phyloP scores from a whole-genome alignment of 2,888 invertebrate species.

The Noctua comes region DNA sequence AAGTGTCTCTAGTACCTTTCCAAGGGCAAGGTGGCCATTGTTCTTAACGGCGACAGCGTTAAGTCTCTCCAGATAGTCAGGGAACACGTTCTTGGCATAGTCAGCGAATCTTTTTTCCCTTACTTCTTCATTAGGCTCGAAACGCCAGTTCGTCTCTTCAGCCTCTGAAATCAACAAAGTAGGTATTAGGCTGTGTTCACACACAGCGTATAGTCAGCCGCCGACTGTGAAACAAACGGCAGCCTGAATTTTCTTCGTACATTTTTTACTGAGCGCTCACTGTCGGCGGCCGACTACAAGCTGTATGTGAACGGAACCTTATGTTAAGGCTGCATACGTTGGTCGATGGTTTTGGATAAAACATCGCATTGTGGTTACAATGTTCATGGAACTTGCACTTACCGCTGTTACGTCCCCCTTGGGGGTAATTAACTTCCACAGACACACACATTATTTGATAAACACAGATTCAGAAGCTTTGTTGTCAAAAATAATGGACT shows the following conservation, averaged over 20 bases:
- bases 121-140: slow-evolving; percentile 61
- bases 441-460: neutral
- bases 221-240: no score
- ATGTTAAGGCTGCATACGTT: no score
- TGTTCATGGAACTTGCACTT: neutral
- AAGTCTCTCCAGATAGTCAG: slow-evolving; percentile 65
- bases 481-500: neutral
- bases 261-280: no score
- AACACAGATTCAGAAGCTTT: neutral
- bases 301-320: no score
- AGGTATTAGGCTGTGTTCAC: no score
- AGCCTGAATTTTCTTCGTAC: no score
- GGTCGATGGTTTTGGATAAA: neutral
- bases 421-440: neutral
- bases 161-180: slow-evolving; percentile 31
- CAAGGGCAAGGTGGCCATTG: slow-evolving; percentile 49
- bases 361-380: neutral
- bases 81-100: slow-evolving; percentile 65
- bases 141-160: slow-evolving; percentile 49
- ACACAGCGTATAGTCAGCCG: no score
- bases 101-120: slow-evolving; percentile 65
- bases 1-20: neutral
- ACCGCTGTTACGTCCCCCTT: neutral
- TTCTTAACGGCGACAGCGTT: slow-evolving; percentile 67
- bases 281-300: no score